Percentiles rank a stretch among this genome's conserved stretches.
Evolutionary conservation across 1,140 invertebrate species (phyloP).

Genomic region (Apis cerana): DNA sequence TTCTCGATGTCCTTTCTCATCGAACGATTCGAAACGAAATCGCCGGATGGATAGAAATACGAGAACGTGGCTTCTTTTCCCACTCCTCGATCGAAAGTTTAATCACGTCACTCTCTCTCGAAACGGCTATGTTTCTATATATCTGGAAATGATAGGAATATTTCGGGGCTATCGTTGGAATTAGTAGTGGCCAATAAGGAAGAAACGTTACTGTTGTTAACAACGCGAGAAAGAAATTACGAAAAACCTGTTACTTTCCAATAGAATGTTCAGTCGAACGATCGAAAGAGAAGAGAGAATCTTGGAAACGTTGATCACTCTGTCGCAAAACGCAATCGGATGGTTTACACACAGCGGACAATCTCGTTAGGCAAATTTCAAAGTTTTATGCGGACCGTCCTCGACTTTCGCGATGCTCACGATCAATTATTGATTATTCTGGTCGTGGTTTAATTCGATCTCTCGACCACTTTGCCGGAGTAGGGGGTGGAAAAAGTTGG

Average conservation of each 20-base stretch:
- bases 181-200: no score
- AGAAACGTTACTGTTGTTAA: no score
- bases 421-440: no score
- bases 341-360: no score
- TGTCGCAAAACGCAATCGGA: no score
- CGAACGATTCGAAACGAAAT: not conserved
- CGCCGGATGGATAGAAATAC: constrained; percentile 18
- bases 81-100: constrained; percentile 4
- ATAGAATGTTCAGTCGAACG: not conserved
- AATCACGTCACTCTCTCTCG: not conserved
- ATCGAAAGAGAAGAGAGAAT: not conserved
- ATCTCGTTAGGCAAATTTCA: no score
- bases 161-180: not conserved
- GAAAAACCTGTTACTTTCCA: not conserved
- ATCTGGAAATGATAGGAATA: not conserved
- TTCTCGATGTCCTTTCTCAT: constrained; percentile 1
- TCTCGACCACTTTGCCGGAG: no score
- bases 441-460: no score
- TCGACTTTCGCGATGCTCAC: no score
- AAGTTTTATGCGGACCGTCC: no score
- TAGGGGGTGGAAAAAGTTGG: no score
- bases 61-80: constrained; percentile 23
- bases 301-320: no score
- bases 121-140: not conserved
- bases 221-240: not conserved